Percentiles rank a stretch among this genome's conserved stretches.
Evolutionary conservation across 2,888 invertebrate species (phyloP).

Genomic region (Lepidochitona cinerea): DNA sequence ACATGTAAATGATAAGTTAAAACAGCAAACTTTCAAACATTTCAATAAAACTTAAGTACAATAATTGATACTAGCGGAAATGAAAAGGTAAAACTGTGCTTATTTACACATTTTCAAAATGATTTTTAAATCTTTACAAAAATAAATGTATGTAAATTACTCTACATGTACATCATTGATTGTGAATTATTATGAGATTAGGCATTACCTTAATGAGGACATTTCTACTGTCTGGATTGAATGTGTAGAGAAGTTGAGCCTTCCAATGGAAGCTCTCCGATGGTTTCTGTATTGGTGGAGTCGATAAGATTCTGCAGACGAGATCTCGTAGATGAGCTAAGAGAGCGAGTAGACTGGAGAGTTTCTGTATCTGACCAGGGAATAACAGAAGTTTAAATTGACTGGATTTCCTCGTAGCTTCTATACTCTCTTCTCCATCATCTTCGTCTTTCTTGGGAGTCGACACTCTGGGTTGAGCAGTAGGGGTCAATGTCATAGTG

Average conservation of each 20-base stretch:
- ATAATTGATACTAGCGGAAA: too few relatives aligned
- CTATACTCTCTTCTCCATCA: constrained; percentile 24
- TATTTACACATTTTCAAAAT: too few relatives aligned
- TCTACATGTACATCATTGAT: too few relatives aligned
- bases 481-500: neutral
- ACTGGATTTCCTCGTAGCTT: constrained; percentile 28
- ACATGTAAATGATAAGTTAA: too few relatives aligned
- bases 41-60: too few relatives aligned
- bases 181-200: too few relatives aligned
- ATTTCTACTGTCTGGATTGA: constrained; percentile 40
- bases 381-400: constrained; percentile 59
- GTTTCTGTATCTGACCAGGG: constrained; percentile 66
- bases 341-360: constrained; percentile 54
- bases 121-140: too few relatives aligned
- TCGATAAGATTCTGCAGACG: constrained; percentile 41
- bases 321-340: constrained; percentile 59
- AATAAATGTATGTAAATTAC: too few relatives aligned
- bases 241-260: constrained; percentile 54
- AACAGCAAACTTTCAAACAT: too few relatives aligned
- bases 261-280: constrained; percentile 59
- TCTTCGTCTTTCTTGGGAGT: constrained; percentile 15
- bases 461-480: constrained; percentile 6
- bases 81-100: too few relatives aligned
- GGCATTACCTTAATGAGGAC: constrained; percentile 53
- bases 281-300: constrained; percentile 27